Evolutionary conservation across 2,888 invertebrate species (phyloP).

Genomic region (Sturmia bella): DNA sequence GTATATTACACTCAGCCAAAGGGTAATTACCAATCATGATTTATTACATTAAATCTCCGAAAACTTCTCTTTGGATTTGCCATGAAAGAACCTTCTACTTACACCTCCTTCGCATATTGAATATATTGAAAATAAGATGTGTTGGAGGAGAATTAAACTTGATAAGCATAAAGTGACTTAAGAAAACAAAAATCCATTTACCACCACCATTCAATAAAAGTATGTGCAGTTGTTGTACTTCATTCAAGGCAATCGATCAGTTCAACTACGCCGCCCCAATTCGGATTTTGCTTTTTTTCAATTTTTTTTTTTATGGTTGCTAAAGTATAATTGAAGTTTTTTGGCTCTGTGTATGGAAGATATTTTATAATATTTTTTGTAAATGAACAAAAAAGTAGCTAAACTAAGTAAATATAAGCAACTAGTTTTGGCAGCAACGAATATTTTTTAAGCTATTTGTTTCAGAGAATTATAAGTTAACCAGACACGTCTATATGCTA

Average conservation of each 20-base stretch:
- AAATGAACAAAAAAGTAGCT: constrained; percentile 18
- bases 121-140: constrained; percentile 40
- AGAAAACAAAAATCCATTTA: constrained; percentile 33
- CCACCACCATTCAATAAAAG: constrained; percentile 7
- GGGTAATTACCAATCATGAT: constrained; percentile 82
- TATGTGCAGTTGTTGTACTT: constrained; percentile 48
- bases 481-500: too few species aligned
- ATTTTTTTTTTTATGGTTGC: not conserved
- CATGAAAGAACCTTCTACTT: constrained; percentile 56
- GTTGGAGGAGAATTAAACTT: constrained; percentile 56
- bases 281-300: constrained; percentile 3
- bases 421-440: not conserved
- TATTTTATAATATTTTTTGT: constrained; percentile 60
- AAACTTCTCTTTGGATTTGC: constrained; percentile 49
- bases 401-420: not conserved
- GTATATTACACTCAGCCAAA: constrained; percentile 76
- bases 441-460: not conserved
- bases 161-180: constrained; percentile 65
- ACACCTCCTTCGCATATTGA: constrained; percentile 60
- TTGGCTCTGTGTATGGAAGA: constrained; percentile 40
- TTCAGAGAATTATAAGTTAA: too few species aligned
- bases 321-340: constrained; percentile 56
- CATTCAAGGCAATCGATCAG: constrained; percentile 79
- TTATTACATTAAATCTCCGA: constrained; percentile 74
- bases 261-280: constrained; percentile 73